Percentiles rank a stretch among this genome's conserved stretches.
phyloP scores from a whole-genome alignment of 2,113 vertebrate species.

The Lepisosteus osseus region DNA sequence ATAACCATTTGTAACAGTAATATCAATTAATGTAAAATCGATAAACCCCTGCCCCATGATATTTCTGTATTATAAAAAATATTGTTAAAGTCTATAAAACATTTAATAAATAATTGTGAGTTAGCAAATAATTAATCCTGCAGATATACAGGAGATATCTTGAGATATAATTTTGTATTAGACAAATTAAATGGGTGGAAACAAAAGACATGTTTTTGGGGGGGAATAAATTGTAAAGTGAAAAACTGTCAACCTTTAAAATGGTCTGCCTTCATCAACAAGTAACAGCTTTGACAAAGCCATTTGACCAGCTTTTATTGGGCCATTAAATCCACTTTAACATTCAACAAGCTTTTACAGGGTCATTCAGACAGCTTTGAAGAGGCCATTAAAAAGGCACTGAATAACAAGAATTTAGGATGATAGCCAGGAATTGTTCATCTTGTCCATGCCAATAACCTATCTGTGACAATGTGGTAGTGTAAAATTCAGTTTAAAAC shows the following conservation, averaged over 20 bases:
- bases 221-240: constrained; percentile 17
- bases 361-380: constrained; percentile 48
- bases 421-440: neutral
- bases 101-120: no score
- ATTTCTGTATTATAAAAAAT: no score
- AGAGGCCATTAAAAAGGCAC: constrained; percentile 49
- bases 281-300: constrained; percentile 49
- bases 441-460: neutral
- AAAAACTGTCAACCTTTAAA: constrained; percentile 23
- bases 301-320: constrained; percentile 40
- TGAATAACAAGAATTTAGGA: constrained; percentile 30
- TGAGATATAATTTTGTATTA: no score
- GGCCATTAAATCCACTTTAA: constrained; percentile 47
- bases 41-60: no score
- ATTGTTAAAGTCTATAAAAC: no score
- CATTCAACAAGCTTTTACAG: constrained; percentile 46
- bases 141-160: no score
- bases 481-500: no score
- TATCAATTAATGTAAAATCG: no score
- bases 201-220: constrained; percentile 44
- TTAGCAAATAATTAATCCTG: no score
- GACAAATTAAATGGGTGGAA: no score
- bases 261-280: constrained; percentile 13
- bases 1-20: no score
- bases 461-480: neutral